Evolutionary conservation across 1,140 invertebrate genomes (phyloP), one percentile per base, ranked within the genome.

Genomic region (Aphelenchoides besseyi): DNA sequence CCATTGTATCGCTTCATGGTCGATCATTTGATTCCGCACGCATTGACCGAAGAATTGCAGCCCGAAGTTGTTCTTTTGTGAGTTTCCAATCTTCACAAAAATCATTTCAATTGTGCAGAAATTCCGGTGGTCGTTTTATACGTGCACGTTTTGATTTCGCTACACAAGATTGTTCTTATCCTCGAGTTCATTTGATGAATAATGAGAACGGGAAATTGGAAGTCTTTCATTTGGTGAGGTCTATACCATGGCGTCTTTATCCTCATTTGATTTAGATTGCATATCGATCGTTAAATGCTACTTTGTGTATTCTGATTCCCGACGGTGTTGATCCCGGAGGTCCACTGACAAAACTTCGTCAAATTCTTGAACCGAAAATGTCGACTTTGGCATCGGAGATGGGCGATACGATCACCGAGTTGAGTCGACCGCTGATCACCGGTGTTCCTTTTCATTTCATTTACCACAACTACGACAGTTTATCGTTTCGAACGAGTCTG

Each of bases 371-470:
- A 12, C 28, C 61, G 16, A 32, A 67, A 70, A 26, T 70, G 35
- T 70, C 57, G 16, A 32, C 26, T n/a, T 28, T 70, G 3, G 69
- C 30, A 8, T 69, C 69, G 16, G 28, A 26, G 16, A 70, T 70
- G 18, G 69, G 57, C 9, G 69, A 70, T 8, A 64, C 28, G 29
- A 26, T 70, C 12, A 41, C 63, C 9, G 63, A 37, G 16, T 12
- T 37, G 12, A 66, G 28, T 69, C 28, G 28, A 29, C 69, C n/a
- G 26, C 16, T 37, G 18, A 18, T 32, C n/a, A 12, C 63, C 28
- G 63, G 35, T 18, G 32, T 68, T 52, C 69, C 57, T 9, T 70
- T 70, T 28, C 69, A 70, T 54, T 70, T 69, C 35, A 55, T 70
- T 48, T 70, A 70, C 30, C 68, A 52, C 33, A 70, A 70, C 53